phyloP scores from a whole-genome alignment of 2,113 vertebrate genomes.

The Serilophus lunatus region DNA sequence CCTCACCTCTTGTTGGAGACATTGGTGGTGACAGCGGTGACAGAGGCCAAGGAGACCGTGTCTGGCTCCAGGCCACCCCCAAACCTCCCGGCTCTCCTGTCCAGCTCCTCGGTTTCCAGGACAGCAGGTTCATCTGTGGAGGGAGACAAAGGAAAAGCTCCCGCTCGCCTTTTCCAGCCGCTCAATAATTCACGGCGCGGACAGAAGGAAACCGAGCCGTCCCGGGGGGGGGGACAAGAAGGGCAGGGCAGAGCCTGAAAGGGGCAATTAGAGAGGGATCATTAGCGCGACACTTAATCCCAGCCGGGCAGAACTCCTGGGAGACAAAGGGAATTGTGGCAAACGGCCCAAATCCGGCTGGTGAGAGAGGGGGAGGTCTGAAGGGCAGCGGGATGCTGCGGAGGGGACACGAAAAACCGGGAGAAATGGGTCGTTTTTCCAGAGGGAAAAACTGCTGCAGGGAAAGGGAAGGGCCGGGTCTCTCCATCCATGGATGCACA shows the following conservation, averaged over 20 bases:
- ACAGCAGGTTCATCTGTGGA: constrained; percentile 93
- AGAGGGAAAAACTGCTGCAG: background rate
- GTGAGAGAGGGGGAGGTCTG: background rate
- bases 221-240: background rate
- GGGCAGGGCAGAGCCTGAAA: background rate
- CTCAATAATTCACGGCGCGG: background rate
- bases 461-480: too few relatives aligned
- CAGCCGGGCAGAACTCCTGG: background rate
- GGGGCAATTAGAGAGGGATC: background rate
- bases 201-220: background rate
- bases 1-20: constrained; percentile 96
- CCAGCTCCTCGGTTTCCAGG: constrained; percentile 90
- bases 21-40: constrained; percentile 95
- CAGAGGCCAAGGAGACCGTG: constrained; percentile 89
- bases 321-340: background rate
- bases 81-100: constrained; percentile 74
- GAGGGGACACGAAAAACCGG: background rate
- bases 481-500: too few relatives aligned
- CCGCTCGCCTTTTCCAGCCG: background rate
- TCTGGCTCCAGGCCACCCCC: constrained; percentile 83
- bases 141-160: background rate
- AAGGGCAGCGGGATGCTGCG: fast-evolving
- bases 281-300: background rate
- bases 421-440: background rate
- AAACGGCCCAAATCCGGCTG: background rate